These are phyloP conservation scores for Capricornis sumatraensis DNA, from an alignment of 2,113 vertebrate genomes.

Conservation along the genomic window DNA sequence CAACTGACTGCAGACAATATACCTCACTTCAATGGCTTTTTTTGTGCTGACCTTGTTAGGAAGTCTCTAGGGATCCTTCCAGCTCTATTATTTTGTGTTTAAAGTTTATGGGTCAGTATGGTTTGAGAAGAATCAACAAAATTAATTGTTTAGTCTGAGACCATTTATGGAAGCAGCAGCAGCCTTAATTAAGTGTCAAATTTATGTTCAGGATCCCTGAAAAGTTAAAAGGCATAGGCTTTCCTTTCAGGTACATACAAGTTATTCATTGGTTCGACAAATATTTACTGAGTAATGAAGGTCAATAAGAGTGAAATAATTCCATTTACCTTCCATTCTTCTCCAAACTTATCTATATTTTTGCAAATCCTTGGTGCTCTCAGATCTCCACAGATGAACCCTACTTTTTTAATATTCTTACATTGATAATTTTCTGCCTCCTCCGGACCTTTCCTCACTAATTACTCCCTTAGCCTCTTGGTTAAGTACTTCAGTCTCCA, in stretches of 20 bases:
- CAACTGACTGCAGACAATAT: neutral
- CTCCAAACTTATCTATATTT: constrained; percentile 22
- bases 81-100: constrained; percentile 9
- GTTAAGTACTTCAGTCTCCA: neutral
- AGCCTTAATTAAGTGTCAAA: constrained; percentile 47
- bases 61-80: neutral
- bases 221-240: constrained; percentile 33
- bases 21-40: neutral
- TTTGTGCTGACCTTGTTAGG: neutral
- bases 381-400: neutral
- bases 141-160: constrained; percentile 47
- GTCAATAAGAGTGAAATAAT: constrained; percentile 51
- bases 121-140: constrained; percentile 34
- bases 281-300: constrained; percentile 61
- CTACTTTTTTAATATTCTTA: neutral
- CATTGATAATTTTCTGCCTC: neutral
- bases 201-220: neutral
- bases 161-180: constrained; percentile 28
- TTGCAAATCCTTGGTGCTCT: neutral
- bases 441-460: neutral
- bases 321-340: constrained; percentile 27
- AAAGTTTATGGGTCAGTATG: constrained; percentile 30
- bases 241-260: neutral
- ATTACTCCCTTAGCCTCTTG: neutral
- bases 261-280: constrained; percentile 31